Evolutionary conservation across 2,888 invertebrate genomes (phyloP).

Genomic region (Drosophila peninsularis): DNA sequence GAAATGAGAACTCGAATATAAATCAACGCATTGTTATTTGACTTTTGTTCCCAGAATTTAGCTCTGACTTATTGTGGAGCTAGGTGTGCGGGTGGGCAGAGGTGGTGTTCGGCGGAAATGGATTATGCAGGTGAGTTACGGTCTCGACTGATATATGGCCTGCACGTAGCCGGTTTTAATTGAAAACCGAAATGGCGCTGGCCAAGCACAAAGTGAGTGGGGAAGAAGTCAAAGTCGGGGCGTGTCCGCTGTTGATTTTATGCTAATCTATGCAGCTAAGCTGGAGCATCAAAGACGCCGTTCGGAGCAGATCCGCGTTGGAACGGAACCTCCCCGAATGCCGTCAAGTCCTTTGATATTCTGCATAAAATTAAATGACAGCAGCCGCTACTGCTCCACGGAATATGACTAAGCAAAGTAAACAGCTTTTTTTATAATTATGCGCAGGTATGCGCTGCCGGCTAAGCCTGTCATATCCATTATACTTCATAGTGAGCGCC

Average conservation of each 20-base stretch:
- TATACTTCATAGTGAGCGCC: neutral
- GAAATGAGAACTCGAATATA: constrained; percentile 17
- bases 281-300: constrained; percentile 54
- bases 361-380: constrained; percentile 67
- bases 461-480: constrained; percentile 19
- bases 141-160: constrained; percentile 61
- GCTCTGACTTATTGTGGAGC: constrained; percentile 13
- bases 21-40: constrained; percentile 24
- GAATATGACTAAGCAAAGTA: constrained; percentile 70
- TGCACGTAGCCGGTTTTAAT: constrained; percentile 63
- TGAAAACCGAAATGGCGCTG: constrained; percentile 65
- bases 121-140: constrained; percentile 72
- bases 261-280: constrained; percentile 74
- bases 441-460: constrained; percentile 52
- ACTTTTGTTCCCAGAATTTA: constrained; percentile 1
- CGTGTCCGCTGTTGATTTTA: constrained; percentile 64
- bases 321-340: constrained; percentile 2
- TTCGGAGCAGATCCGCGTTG: constrained; percentile 10
- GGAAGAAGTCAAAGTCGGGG: constrained; percentile 24
- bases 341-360: constrained; percentile 66
- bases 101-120: constrained; percentile 45
- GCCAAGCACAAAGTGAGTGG: constrained; percentile 23
- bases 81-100: neutral
- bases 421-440: constrained; percentile 69
- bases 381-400: constrained; percentile 28